These are phyloP conservation scores for Trichomalopsis sarcophagae DNA, from an alignment of 1,140 invertebrate species.

Conservation along the genomic window DNA sequence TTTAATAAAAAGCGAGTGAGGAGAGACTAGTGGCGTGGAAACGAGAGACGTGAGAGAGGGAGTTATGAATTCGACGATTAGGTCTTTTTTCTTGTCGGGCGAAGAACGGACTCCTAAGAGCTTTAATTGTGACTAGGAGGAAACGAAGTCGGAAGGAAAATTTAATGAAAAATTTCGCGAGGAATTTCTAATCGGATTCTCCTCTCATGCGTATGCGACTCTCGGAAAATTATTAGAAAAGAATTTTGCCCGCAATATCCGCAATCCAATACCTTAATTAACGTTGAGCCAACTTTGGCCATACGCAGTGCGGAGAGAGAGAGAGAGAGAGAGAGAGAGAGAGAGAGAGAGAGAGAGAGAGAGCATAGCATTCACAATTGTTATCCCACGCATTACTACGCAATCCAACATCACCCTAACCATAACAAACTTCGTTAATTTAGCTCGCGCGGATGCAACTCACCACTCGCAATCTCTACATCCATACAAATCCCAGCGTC, in stretches of 20 bases:
- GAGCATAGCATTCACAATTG: not conserved
- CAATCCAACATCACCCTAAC: not conserved
- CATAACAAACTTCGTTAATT: conserved; percentile 11
- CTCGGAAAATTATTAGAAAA: no score
- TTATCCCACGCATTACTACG: not conserved
- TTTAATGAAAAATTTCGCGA: not conserved
- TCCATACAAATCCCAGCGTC: conserved; percentile 10
- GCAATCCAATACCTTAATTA: not conserved
- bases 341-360: not conserved
- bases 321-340: no score
- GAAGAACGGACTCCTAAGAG: not conserved
- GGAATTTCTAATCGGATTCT: not conserved
- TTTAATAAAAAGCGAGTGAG: not conserved
- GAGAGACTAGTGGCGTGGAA: not conserved
- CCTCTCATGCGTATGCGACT: no score
- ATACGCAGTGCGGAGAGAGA: not conserved
- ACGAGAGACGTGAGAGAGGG: not conserved
- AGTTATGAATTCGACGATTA: not conserved
- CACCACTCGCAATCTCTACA: conserved; percentile 7
- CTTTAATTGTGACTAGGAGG: not conserved
- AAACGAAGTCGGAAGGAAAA: not conserved
- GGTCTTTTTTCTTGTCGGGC: not conserved
- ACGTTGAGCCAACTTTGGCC: not conserved
- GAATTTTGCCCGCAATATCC: no score
- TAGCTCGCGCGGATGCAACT: conserved; percentile 3